Evolutionary conservation across 2,888 invertebrate species (phyloP), one percentile per base, ranked within the genome.

Genomic region (Dioctria rufipes): DNA sequence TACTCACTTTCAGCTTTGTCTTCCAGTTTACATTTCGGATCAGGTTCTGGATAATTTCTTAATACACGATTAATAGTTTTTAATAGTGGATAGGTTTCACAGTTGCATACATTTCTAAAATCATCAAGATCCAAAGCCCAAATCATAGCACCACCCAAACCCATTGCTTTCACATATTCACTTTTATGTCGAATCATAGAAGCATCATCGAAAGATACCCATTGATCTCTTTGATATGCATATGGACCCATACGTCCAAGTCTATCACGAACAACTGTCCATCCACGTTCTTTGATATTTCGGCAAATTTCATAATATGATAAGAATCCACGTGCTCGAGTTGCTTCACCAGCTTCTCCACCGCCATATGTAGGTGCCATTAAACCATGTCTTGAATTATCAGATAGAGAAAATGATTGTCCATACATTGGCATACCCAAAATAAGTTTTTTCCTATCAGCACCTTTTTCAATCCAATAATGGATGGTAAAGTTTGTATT

Each of bases 121-220:
- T 97, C 96, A 85, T 97, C 96, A 80, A 96, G 89, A 88, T 96
- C 96, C 11, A 96, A 89, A 0, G 96, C 95, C 96, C 96, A 97
- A 39, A 96, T 93, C 96, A 96, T 96, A 61, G 94, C 94, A 51
- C 96, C 96, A 13, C 94, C 96, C 3, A 97, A 90, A 0, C 93
- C 93, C 91, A 95, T 93, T 1, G 93, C 92, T 82, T 93, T 93
- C 5, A 96, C 93, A 85, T 93, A 96, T 85, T 95, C 93, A 3
- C 96, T 93, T 86, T 97, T 97, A 85, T 95, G 93, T 43, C 93
- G 91, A 37, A 96, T 93, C 93, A 96, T 96, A 51, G 92, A 92
- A 51, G 94, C 92, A 87, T 98, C 97, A 86, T 98, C 98, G 85
- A 96, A 98, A 5, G 96, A 95, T 5, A 97, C 97, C 97, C 97